Evolutionary conservation across 64 coral and sea anemone genomes (phyloP).

Genomic region (Platygyra sinensis): DNA sequence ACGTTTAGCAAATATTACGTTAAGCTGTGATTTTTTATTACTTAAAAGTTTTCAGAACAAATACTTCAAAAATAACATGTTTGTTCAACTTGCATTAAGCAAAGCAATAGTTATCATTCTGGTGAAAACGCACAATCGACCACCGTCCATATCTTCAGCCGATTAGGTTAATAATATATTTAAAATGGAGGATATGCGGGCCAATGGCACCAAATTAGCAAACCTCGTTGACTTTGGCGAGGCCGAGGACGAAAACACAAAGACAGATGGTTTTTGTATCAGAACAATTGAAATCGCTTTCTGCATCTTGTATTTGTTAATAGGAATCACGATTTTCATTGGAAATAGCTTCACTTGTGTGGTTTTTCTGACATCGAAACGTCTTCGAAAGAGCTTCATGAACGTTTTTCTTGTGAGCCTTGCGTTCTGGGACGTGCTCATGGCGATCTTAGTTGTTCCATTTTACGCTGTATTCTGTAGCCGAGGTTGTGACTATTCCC

Average conservation of each 20-base stretch:
- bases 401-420: conserved; percentile 68
- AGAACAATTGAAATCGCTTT: conserved; percentile 20
- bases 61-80: neutral
- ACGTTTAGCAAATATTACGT: conserved; percentile 1
- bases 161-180: neutral
- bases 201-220: neutral
- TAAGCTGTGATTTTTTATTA: neutral
- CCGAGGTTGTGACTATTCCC: conserved; percentile 11
- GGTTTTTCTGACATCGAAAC: conserved; percentile 36
- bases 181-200: neutral
- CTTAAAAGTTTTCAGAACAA: neutral
- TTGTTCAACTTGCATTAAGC: neutral
- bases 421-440: conserved; percentile 55
- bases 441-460: conserved; percentile 61
- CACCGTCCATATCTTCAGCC: no score
- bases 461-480: conserved; percentile 62
- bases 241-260: neutral
- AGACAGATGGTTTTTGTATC: conserved; percentile 3
- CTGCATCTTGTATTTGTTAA: conserved; percentile 31
- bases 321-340: conserved; percentile 44
- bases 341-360: conserved; percentile 57
- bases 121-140: no score
- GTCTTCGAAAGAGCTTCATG: conserved; percentile 58
- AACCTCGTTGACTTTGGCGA: neutral
- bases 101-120: no score